phyloP scores from a whole-genome alignment of 1,140 invertebrate genomes.

The Calliphora vicina region DNA sequence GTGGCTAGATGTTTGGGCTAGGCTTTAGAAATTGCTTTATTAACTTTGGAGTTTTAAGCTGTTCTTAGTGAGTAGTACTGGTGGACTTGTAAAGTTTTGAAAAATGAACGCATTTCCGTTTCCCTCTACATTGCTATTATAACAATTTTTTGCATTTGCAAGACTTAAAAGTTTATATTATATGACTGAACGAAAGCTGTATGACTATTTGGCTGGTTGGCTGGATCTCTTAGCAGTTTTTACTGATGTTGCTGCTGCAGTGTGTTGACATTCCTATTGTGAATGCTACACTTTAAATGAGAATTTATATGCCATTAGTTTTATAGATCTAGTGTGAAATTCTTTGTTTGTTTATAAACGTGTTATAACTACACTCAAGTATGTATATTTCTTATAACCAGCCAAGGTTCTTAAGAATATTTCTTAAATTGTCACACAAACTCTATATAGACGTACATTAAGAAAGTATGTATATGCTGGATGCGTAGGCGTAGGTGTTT shows the following conservation, averaged over 20 bases:
- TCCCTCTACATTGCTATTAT: neutral
- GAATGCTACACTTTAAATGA: conserved; percentile 31
- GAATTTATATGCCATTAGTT: conserved; percentile 33
- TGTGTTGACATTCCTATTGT: conserved; percentile 30
- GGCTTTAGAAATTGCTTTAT: conserved; percentile 8
- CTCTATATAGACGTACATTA: neutral
- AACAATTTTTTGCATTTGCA: neutral
- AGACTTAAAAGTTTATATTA: neutral
- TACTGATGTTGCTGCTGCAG: neutral
- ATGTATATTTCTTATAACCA: neutral
- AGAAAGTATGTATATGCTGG: neutral
- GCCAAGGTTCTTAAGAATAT: neutral
- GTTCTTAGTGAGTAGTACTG: no score
- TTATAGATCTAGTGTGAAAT: conserved; percentile 33
- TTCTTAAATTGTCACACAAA: conserved; percentile 1
- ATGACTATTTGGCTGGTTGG: neutral
- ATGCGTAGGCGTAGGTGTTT: conserved; percentile 22
- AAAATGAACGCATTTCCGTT: conserved; percentile 34
- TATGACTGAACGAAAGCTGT: neutral
- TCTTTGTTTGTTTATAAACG: conserved; percentile 9
- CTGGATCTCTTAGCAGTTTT: no score
- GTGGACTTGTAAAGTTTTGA: conserved; percentile 25
- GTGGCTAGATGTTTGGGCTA: neutral
- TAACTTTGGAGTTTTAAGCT: neutral
- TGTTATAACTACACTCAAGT: neutral